Evolutionary conservation across 2,113 vertebrate species (phyloP), one percentile per base, ranked within the genome.

Genomic region (Podarcis raffonei): DNA sequence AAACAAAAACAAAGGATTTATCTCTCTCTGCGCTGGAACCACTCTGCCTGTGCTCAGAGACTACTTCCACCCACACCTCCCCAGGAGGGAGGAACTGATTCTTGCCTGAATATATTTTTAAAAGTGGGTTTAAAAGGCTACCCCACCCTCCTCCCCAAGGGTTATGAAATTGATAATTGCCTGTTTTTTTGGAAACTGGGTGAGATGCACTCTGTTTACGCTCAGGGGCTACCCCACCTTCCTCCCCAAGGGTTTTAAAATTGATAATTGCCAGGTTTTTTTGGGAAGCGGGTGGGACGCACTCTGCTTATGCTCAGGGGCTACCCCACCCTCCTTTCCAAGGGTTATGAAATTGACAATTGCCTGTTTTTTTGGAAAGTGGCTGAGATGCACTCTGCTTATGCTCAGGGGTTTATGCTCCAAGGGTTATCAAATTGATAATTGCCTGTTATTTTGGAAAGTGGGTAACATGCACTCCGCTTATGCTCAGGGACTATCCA

Each of bases 141-240:
- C 39, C 39, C 4, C 39, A 39, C 39, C 39, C 5, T 39, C 39
- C 39, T 39, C 39, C 39, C 39, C 39, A 5, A 37, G 4, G 27
- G 20, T 37, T 75, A 3, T n/a, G n/a, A 6, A 6, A 20, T 9
- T 0, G 7, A 48, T 9, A 0, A 0, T 59, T 59, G 3, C 57
- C 57, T 18, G 57, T 13, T 48, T 48, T 8, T 48, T 48, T 1
- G 39, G 39, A 42, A 42, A 42, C 1, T 6, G 39, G 42, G 42
- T 30, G 42, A 2, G 42, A 32, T 7, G 22, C 77, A 37, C 42
- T 71, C 77, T 81, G 77, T 6, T 6, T n/a, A 87, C 57, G 85
- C 62, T 71, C 65, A 71, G 42, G 57, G 16, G n/a, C 77, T 27
- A 22, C 37, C 23, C 66, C 39, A 5, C 39, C 4, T 5, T 39